These are phyloP conservation scores for Eubasilissa regina DNA, from an alignment of 1,140 invertebrate species.

Conservation along the genomic window DNA sequence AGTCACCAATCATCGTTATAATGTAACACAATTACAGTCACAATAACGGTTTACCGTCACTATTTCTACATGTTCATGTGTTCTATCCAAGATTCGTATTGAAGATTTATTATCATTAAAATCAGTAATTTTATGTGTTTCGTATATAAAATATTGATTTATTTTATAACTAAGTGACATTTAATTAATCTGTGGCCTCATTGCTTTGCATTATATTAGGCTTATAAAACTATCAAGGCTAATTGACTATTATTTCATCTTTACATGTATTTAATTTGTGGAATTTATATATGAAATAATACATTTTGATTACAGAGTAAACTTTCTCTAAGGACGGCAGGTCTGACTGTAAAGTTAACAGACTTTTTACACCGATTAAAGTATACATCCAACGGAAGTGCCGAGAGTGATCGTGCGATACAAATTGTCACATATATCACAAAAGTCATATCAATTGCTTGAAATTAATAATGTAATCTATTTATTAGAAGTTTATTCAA, in stretches of 20 bases:
- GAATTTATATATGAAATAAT: no score
- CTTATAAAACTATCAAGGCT: background rate
- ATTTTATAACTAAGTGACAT: background rate
- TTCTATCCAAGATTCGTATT: no score
- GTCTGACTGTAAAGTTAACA: conserved; percentile 45
- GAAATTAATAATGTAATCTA: background rate
- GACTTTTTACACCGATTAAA: conserved; percentile 49
- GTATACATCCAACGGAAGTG: conserved; percentile 29
- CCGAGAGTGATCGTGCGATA: conserved; percentile 46
- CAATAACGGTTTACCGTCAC: no score
- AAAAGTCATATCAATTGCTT: conserved; percentile 49
- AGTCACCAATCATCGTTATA: no score
- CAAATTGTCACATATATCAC: conserved; percentile 55
- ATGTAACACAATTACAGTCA: no score
- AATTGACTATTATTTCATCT: no score
- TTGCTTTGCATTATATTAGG: background rate
- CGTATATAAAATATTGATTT: no score
- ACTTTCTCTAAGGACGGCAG: conserved; percentile 49
- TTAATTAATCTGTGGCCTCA: conserved; percentile 14
- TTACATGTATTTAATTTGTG: no score
- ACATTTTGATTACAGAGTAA: conserved; percentile 50
- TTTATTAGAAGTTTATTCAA: background rate
- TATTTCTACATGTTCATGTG: no score
- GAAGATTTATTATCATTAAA: no score
- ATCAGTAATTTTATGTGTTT: no score